A percentile compares a stretch with the other conserved stretches of the same genome.
phyloP scores from a whole-genome alignment of 2,113 vertebrate species.

The Tautogolabrus adspersus region DNA sequence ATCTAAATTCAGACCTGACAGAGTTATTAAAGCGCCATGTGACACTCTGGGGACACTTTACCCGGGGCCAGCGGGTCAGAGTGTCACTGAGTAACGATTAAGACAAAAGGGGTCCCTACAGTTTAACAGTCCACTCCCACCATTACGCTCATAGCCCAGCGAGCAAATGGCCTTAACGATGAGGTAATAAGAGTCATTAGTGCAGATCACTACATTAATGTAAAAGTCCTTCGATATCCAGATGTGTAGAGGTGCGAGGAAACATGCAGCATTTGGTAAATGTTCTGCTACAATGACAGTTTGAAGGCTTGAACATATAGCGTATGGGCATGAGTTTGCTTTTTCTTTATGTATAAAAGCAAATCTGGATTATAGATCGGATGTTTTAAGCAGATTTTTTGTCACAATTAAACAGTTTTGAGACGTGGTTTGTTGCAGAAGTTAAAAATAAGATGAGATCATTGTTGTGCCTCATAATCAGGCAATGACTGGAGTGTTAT shows the following conservation, averaged over 20 bases:
- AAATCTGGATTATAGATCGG: neutral
- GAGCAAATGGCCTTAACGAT: slow-evolving; percentile 77
- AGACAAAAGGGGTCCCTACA: slow-evolving; percentile 81
- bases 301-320: neutral
- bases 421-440: neutral
- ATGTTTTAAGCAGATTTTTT: neutral
- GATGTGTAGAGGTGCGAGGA: slow-evolving; percentile 41
- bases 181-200: slow-evolving; percentile 82
- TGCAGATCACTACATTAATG: slow-evolving; percentile 70
- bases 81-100: slow-evolving; percentile 77
- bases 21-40: slow-evolving; percentile 63
- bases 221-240: slow-evolving; percentile 71
- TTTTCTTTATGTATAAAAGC: neutral
- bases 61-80: slow-evolving; percentile 68
- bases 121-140: slow-evolving; percentile 76
- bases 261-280: slow-evolving; percentile 15
- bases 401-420: neutral
- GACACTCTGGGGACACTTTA: slow-evolving; percentile 75
- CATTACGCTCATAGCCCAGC: slow-evolving; percentile 76
- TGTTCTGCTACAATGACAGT: slow-evolving; percentile 14
- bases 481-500: too few relatives aligned
- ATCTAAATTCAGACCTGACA: slow-evolving; percentile 57
- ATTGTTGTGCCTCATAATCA: too few relatives aligned
- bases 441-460: too few relatives aligned
- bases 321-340: too few relatives aligned